phyloP scores from a whole-genome alignment of 1,140 invertebrate genomes.

The Macrobrachium rosenbergii region DNA sequence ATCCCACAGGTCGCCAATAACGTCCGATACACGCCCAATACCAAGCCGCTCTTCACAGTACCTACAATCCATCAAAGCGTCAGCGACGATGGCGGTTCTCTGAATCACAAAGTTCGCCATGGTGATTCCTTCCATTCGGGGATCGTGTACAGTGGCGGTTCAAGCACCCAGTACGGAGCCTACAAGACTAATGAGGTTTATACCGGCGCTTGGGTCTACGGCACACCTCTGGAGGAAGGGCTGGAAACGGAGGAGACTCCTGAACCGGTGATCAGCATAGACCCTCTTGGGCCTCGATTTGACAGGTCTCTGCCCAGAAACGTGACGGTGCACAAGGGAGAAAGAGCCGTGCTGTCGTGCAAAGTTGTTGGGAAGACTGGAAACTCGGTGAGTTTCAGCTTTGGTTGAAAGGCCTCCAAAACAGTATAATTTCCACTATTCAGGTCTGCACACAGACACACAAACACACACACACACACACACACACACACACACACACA shows the following conservation, averaged over 20 bases:
- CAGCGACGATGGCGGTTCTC: no score
- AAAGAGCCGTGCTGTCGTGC: conserved; percentile 42
- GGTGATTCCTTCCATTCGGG: no score
- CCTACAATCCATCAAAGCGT: no score
- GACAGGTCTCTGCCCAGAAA: conserved; percentile 41
- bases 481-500: no score
- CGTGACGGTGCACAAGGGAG: conserved; percentile 50
- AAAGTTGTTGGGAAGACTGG: conserved; percentile 29
- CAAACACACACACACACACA: background rate
- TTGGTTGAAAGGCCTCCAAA: background rate
- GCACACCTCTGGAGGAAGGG: background rate
- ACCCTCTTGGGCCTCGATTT: conserved; percentile 36
- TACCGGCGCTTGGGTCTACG: background rate
- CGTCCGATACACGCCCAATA: no score
- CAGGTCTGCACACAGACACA: background rate
- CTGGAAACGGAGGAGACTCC: background rate
- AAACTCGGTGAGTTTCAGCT: conserved; percentile 38
- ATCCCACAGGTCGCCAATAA: no score
- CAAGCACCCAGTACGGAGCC: no score
- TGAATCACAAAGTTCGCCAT: no score
- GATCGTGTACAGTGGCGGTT: no score
- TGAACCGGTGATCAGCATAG: no score
- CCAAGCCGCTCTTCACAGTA: no score
- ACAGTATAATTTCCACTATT: background rate
- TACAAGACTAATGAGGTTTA: no score